Base-by-base conservation (phyloP, 2,797 vertebrate species). In the Discoglossus pictus region DNA sequence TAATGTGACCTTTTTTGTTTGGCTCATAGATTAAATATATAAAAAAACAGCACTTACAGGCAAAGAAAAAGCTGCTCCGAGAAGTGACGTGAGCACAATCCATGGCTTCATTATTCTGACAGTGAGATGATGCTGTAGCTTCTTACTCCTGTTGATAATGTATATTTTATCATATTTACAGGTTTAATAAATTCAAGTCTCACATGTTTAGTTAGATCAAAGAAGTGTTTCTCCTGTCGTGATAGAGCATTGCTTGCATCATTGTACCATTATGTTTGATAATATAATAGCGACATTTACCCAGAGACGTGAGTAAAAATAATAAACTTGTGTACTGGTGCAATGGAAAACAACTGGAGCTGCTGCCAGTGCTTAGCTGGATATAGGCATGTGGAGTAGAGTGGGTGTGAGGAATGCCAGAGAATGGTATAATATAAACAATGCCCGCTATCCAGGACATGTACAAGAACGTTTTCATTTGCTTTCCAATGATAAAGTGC, bases 61-160 rank as follows among this genome's bases (percentile, higher is more conserved):
- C 2, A 21, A 40, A 70, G 72, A 51, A 13, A 76, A 73, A 5
- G 23, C 75, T 76, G 69, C 61, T 73, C 70, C 55, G 62, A 73
- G 55, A 20, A 83, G 73, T 44, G 79, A 80, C 44, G 66, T 74
- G 65, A 73, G 71, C 64, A 78, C 71, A 70, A 71, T 83, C 74
- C 63, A 83, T 64, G 34, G 54, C 40, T 63, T 56, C 52, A 20
- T 80, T 65, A 78, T 79, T 76, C 65, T 36, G 4, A 31, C 8
- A 8, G 27, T 31, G 8, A 31, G 8, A 31, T 31, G 27, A n/a
- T 31, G 27, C 4, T n/a, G n/a, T n/a, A n/a, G 4, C 4, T 31
- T 8, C 27, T 31, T 31, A 31, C 27, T 8, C 27, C 27, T 31
- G 27, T 8, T 31, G 27, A 31, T 8, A 31, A 31, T 4, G 8